These are phyloP conservation scores for Zaprionus taronus DNA, from an alignment of 1,140 invertebrate genomes.

Conservation along the genomic window DNA sequence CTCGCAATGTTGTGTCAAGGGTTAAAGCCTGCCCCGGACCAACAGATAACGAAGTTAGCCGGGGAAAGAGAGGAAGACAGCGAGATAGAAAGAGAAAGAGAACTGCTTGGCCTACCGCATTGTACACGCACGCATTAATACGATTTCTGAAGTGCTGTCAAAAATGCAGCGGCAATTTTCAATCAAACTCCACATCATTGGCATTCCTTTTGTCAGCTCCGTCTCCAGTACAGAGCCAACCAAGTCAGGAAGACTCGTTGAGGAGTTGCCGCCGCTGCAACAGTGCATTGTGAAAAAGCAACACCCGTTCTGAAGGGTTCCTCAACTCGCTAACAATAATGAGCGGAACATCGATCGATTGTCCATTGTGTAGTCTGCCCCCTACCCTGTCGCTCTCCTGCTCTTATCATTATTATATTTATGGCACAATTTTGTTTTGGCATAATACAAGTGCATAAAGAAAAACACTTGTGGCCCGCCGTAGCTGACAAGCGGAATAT, in stretches of 20 bases:
- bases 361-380: slow-evolving; percentile 31
- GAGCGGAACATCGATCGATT: slow-evolving; percentile 71
- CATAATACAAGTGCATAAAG: slow-evolving; percentile 43
- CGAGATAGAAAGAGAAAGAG: not conserved
- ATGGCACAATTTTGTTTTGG: slow-evolving; percentile 75
- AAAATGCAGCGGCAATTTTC: slow-evolving; percentile 65
- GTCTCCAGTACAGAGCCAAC: not conserved
- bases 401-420: slow-evolving; percentile 76
- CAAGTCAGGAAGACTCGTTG: not conserved
- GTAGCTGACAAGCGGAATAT: slow-evolving; percentile 77
- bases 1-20: slow-evolving; percentile 52
- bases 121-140: slow-evolving; percentile 51
- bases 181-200: slow-evolving; percentile 44
- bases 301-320: slow-evolving; percentile 75
- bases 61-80: not conserved
- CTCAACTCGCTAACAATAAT: slow-evolving; percentile 68
- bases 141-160: slow-evolving; percentile 60
- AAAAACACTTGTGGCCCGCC: slow-evolving; percentile 68
- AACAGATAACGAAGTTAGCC: not conserved
- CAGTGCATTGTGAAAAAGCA: slow-evolving; percentile 65
- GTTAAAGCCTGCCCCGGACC: slow-evolving; percentile 28
- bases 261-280: not conserved
- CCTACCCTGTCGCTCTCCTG: slow-evolving; percentile 3
- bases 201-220: slow-evolving; percentile 49
- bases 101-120: slow-evolving; percentile 66